phyloP scores from a whole-genome alignment of 2,888 invertebrate genomes.

The Prenolepis imparis region DNA sequence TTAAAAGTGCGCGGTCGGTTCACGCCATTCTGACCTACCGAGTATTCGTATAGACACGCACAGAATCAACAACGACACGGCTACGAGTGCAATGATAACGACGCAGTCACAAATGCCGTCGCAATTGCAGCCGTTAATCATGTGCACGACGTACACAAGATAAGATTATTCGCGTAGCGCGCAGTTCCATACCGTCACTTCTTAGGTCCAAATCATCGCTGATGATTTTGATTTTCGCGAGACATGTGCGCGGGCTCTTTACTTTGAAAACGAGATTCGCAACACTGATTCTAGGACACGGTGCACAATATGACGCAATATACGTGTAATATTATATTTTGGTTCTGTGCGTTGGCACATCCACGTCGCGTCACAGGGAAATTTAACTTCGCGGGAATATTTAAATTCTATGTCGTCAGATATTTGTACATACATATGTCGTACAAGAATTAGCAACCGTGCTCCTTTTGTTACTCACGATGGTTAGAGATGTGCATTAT shows the following conservation, averaged over 20 bases:
- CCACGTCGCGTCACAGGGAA: conserved; percentile 55
- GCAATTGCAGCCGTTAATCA: conserved; percentile 24
- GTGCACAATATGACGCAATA: conserved; percentile 83
- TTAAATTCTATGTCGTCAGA: conserved; percentile 53
- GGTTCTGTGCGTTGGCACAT: conserved; percentile 69
- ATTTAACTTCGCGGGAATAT: conserved; percentile 70
- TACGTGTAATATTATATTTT: conserved; percentile 58
- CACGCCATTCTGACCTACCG: conserved; percentile 83
- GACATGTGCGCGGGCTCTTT: conserved; percentile 67
- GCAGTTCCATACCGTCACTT: conserved; percentile 65
- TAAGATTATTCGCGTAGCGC: conserved; percentile 30
- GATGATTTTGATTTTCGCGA: conserved; percentile 69
- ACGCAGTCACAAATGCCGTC: conserved; percentile 8
- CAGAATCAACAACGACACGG: conserved; percentile 24
- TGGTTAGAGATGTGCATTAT: too few species aligned
- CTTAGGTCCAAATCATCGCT: conserved; percentile 50
- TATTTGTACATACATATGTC: too few species aligned
- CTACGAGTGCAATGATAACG: background rate
- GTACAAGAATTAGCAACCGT: too few species aligned
- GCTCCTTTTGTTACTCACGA: too few species aligned
- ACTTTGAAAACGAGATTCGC: conserved; percentile 73
- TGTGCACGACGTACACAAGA: conserved; percentile 55
- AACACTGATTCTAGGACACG: conserved; percentile 72
- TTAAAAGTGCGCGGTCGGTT: conserved; percentile 75
- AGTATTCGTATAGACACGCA: conserved; percentile 76